Percentiles rank a stretch among this genome's conserved stretches.
Evolutionary conservation across 2,888 invertebrate genomes (phyloP).

Genomic region (Calliopum simillimum): DNA sequence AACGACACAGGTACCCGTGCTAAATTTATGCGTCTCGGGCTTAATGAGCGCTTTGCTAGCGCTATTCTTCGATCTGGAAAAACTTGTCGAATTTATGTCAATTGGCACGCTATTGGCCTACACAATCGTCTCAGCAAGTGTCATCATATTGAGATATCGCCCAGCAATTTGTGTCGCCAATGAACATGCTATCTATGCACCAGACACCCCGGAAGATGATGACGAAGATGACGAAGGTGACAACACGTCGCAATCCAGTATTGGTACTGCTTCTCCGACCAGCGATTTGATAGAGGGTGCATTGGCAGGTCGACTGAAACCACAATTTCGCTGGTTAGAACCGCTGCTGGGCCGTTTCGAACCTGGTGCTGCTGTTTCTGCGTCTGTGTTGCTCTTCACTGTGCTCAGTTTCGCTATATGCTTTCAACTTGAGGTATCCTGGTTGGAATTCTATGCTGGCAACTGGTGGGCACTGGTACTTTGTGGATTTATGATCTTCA

Average conservation of each 20-base stretch:
- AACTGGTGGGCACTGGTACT: conserved; percentile 79
- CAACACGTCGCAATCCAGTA: conserved; percentile 73
- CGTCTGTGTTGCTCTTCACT: conserved; percentile 78
- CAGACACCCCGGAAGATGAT: conserved; percentile 70
- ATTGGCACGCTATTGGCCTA: conserved; percentile 90
- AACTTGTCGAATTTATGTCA: conserved; percentile 94
- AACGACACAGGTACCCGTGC: conserved; percentile 83
- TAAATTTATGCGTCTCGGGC: conserved; percentile 83
- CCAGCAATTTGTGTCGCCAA: conserved; percentile 69
- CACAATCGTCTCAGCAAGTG: conserved; percentile 91
- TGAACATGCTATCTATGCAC: conserved; percentile 70
- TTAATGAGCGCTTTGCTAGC: conserved; percentile 82
- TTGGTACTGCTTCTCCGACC: conserved; percentile 72
- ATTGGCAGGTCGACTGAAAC: conserved; percentile 80
- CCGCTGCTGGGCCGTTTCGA: conserved; percentile 79
- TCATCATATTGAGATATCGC: conserved; percentile 86
- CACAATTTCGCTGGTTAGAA: conserved; percentile 80
- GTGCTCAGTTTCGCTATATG: conserved; percentile 77
- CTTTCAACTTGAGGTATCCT: conserved; percentile 74
- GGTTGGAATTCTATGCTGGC: conserved; percentile 69
- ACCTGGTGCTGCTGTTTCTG: conserved; percentile 80
- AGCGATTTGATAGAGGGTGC: conserved; percentile 71
- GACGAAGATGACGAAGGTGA: conserved; percentile 71
- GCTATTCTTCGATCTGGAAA: conserved; percentile 86
- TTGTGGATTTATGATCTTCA: conserved; percentile 72